Base-by-base conservation (phyloP, 2,797 vertebrate species). In the Etheostoma nigrum region DNA sequence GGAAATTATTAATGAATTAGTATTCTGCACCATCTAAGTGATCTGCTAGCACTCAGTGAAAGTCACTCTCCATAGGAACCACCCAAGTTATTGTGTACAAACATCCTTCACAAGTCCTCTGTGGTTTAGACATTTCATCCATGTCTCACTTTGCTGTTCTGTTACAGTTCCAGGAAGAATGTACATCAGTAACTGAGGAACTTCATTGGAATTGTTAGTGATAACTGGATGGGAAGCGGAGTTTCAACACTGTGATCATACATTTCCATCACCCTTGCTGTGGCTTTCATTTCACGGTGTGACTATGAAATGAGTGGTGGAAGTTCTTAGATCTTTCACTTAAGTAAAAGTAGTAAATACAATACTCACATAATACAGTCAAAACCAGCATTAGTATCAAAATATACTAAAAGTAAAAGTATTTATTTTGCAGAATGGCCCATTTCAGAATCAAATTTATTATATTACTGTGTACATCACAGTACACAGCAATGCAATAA, bases 1-100 rank as follows among this genome's bases (percentile, higher is more conserved):
- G 44, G 61, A 62, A 45, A 18, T 9, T 10, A 40, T 40, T 10
- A 40, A 40, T 68, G 52, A 76, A 12, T 68, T 58, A 72, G 13
- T 44, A 5, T 30, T 19, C 9, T 5, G 15, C 3, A n/a, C 8
- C 0, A 7, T 51, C 21, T 44, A 11, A 2, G 2, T n/a, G 5
- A 52, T 62, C 54, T 48, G 42, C 23, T 19, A 55, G 57, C 19
- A 1, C 25, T n/a, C 42, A 15, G 10, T n/a, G 30, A 52, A 36
- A 55, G 40, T 63, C 18, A 30, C 1, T 15, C 40, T 14, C 2
- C 18, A 42, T 18, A 42, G 1, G 15, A 64, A 58, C 18, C 36
- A 40, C 6, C 9, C 15, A 44, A 45, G 10, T 40, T 3, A 33
- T 44, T 8, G 1, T 8, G 1, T 11, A 36, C 7, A 30, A 66